A percentile compares a stretch with the other conserved stretches of the same genome.
These are phyloP conservation scores for Aldabrachelys gigantea DNA, from an alignment of 2,113 vertebrate species.

Conservation along the genomic window DNA sequence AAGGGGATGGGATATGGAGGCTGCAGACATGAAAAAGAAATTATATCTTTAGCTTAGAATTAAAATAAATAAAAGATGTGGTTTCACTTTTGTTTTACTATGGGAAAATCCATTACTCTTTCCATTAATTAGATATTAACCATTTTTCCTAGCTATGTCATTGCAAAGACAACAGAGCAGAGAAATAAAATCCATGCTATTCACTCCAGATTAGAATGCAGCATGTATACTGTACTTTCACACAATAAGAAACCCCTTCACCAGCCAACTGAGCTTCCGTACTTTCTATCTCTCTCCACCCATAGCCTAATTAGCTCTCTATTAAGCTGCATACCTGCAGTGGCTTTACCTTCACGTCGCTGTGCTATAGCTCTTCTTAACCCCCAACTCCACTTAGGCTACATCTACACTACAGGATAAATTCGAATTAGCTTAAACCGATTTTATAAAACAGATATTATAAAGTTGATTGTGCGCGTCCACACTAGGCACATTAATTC, in stretches of 20 bases:
- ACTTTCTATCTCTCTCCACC: not conserved
- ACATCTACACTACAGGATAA: too few species aligned
- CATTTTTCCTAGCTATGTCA: not conserved
- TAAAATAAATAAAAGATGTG: not conserved
- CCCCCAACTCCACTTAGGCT: not conserved
- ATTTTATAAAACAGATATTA: too few species aligned
- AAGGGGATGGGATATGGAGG: not conserved
- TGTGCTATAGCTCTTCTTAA: not conserved
- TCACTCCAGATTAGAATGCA: not conserved
- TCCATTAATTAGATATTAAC: not conserved
- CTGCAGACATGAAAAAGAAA: not conserved
- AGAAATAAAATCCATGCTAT: not conserved
- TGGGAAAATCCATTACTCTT: not conserved
- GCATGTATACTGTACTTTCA: not conserved
- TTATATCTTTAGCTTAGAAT: not conserved
- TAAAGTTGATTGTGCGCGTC: too few species aligned
- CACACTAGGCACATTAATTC: too few species aligned
- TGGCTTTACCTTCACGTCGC: not conserved
- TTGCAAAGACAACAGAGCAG: not conserved
- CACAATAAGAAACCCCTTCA: not conserved
- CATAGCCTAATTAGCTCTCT: conserved; percentile 40
- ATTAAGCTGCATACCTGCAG: not conserved
- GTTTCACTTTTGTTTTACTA: not conserved
- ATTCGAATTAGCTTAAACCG: too few species aligned
- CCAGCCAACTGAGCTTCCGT: not conserved